A percentile compares a stretch with the other conserved stretches of the same genome.
phyloP scores from a whole-genome alignment of 2,888 invertebrate genomes.

The Muscina levida region DNA sequence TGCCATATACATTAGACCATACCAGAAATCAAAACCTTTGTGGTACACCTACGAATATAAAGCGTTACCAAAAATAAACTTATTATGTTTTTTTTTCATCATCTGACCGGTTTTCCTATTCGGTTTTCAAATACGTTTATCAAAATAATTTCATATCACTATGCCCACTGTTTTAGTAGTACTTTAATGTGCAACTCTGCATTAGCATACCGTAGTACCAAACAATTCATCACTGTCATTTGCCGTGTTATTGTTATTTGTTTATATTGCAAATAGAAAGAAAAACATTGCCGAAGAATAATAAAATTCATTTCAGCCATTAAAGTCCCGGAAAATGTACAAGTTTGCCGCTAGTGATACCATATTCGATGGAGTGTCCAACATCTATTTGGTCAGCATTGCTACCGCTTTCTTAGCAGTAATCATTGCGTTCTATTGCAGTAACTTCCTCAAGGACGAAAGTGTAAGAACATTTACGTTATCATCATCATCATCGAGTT shows the following conservation, averaged over 20 bases:
- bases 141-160: too few species aligned
- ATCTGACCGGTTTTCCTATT: too few species aligned
- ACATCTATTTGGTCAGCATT: constrained; percentile 69
- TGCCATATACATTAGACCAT: too few species aligned
- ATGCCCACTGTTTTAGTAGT: background rate
- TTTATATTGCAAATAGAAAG: constrained; percentile 14
- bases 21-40: too few species aligned
- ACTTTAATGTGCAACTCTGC: background rate
- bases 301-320: background rate
- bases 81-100: too few species aligned
- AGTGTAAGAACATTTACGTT: constrained; percentile 52
- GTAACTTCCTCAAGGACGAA: constrained; percentile 68
- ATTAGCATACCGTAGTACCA: background rate
- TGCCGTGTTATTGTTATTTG: background rate
- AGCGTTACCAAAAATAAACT: too few species aligned
- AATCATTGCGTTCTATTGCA: constrained; percentile 69
- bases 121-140: too few species aligned
- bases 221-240: background rate
- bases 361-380: constrained; percentile 67
- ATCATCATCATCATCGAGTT: too few species aligned
- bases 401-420: constrained; percentile 70
- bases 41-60: too few species aligned
- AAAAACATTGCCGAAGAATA: background rate
- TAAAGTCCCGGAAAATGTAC: constrained; percentile 61
- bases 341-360: constrained; percentile 55